Conservation (phyloP, 2,797 vertebrate species). For the Acanthopagrus latus region DNA sequence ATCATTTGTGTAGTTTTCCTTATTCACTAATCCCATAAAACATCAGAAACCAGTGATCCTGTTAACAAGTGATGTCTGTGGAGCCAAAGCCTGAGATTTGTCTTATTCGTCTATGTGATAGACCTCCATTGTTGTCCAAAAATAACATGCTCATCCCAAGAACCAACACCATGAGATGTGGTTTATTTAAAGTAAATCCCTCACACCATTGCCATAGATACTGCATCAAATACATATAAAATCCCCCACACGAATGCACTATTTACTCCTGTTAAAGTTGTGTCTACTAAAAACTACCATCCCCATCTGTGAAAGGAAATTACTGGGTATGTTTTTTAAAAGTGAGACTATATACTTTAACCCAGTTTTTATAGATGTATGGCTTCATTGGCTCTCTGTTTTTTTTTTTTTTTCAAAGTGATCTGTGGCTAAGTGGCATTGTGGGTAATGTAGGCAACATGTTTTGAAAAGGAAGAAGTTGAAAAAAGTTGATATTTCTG, state of each 20-base stretch:
- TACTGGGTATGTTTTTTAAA: neutral
- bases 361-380: too few relatives aligned
- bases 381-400: too few relatives aligned
- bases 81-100: neutral
- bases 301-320: neutral
- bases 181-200: neutral
- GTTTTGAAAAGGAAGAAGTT: too few relatives aligned
- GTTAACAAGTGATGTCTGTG: neutral
- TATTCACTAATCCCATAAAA: neutral
- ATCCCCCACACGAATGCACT: too few relatives aligned
- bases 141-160: neutral
- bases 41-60: constrained; percentile 1
- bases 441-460: too few relatives aligned
- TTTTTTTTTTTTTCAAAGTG: too few relatives aligned
- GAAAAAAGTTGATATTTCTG: too few relatives aligned
- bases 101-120: neutral
- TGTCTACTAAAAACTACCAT: neutral
- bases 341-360: too few relatives aligned
- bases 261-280: neutral
- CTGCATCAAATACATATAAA: neutral
- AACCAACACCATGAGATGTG: neutral
- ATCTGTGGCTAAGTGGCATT: too few relatives aligned
- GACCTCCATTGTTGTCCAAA: neutral
- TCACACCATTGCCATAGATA: neutral
- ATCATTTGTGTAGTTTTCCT: neutral